Conservation (phyloP, 23 tunicate species). For the Halocynthia roretzi region DNA sequence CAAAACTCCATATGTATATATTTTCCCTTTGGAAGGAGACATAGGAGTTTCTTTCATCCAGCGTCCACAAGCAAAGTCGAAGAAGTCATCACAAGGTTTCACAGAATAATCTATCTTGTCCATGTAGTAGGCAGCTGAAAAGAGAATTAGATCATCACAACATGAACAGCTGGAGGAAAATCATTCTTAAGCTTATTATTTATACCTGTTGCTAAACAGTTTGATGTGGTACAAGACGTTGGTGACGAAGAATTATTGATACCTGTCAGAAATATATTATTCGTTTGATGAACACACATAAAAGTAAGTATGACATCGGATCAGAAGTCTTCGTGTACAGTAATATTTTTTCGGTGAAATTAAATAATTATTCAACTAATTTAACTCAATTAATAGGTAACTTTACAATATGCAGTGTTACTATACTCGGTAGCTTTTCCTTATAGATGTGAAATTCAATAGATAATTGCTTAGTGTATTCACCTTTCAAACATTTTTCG, state of each 20-base stretch:
- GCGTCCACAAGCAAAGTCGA: constrained; percentile 77
- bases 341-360: no score
- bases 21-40: constrained; percentile 29
- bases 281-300: no score
- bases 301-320: no score
- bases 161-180: background rate
- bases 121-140: constrained; percentile 27
- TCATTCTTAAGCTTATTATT: background rate
- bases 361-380: no score
- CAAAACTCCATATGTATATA: constrained; percentile 40
- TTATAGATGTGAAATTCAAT: no score
- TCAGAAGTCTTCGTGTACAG: no score
- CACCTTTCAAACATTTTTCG: constrained; percentile 48
- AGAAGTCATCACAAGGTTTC: constrained; percentile 48
- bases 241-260: background rate
- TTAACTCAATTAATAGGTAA: no score
- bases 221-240: constrained; percentile 42
- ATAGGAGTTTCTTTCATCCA: constrained; percentile 72
- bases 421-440: no score
- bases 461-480: background rate
- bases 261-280: no score
- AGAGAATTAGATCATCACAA: background rate
- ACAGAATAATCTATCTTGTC: constrained; percentile 10
- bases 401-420: no score
- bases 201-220: constrained; percentile 79